Evolutionary conservation across 2,113 vertebrate genomes (phyloP), one percentile per base, ranked within the genome.

Genomic region (Mesitornis unicolor): DNA sequence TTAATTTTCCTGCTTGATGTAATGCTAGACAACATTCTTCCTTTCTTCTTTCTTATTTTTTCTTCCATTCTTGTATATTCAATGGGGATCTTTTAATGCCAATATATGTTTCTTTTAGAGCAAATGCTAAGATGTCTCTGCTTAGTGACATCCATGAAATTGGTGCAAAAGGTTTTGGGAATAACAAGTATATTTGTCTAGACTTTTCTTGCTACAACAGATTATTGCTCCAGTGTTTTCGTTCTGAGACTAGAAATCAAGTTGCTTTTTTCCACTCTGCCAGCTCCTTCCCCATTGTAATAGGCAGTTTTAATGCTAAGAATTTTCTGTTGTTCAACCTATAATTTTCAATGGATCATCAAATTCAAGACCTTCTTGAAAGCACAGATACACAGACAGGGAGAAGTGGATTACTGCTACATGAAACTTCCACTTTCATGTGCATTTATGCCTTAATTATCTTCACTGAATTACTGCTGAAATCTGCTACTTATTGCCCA

Each of bases 361-460:
- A 84, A 65, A 81, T 80, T 57, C 40, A 36, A 92, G 73, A 59
- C 51, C 43, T 38, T 8, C 31, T 78, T 31, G 51, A 63, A 71
- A 96, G 87, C 69, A 69, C 86, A 97, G 95, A 64, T 47, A 75
- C 18, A 25, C 13, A 9, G 45, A 73, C 11, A 71, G 89, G 45
- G 40, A 96, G 82, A 91, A 73, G 65, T 82, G 28, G 63, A 65
- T 18, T 86, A 54, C 60, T 60, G 21, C 45, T 81, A 64, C 28
- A 43, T 78, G 51, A 64, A 76, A 54, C 42, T 84, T 91, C 71
- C 48, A 59, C 68, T 93, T 78, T 63, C 20, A 43, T 5, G 8
- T 83, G 51, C 77, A 64, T 92, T 90, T 94, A 84, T 78, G 95
- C 90, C 95, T 97, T 96, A 96, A 96, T 83, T 78, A 48, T 31